Base-by-base conservation (phyloP, 2,113 vertebrate genomes). In the Notiomystis cincta region DNA sequence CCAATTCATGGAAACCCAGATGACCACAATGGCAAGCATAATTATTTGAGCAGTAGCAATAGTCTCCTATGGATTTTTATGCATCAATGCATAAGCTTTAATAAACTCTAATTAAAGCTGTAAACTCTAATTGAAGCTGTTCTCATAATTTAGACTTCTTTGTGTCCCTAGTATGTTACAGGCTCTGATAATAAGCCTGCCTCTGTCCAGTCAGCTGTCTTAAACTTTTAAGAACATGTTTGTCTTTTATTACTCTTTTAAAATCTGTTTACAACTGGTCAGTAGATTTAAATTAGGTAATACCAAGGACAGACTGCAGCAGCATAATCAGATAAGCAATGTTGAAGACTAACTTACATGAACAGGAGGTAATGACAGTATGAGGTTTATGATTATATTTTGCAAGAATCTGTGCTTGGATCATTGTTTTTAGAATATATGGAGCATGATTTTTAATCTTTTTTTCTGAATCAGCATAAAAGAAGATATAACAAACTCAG, bases 81-180 rank as follows among this genome's bases (percentile, higher is more conserved):
- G n/a, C 22, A 67, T 13, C 17, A 60, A 12, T 51, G 1, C 0
- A 0, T 66, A 48, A 82, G n/a, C n/a, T n/a, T n/a, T n/a, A n/a
- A n/a, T n/a, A 53, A 70, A 62, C 7, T 33, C 30, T 30, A 44
- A 76, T 77, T 57, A 66, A 78, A 82, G 6, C 35, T 71, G 7
- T 40, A 53, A 70, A 62, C 7, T 33, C 30, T 30, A 44, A 76
- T 77, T 57, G 62, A 78, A 82, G 6, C 35, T 71, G 7, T 40
- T 89, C 44, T 40, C 10, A 18, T 82, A 25, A 65, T 82, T 65
- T 84, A 51, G n/a, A n/a, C 33, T 67, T 75, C 17, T 65, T 30
- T 42, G 17, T 40, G 24, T 66, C 69, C 24, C 12, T 53, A 30
- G 18, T 61, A 44, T 31, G 27, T 56, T 80, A 38, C 1, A 15